phyloP scores from a whole-genome alignment of 2,113 vertebrate species.

The Opisthocomus hoazin region DNA sequence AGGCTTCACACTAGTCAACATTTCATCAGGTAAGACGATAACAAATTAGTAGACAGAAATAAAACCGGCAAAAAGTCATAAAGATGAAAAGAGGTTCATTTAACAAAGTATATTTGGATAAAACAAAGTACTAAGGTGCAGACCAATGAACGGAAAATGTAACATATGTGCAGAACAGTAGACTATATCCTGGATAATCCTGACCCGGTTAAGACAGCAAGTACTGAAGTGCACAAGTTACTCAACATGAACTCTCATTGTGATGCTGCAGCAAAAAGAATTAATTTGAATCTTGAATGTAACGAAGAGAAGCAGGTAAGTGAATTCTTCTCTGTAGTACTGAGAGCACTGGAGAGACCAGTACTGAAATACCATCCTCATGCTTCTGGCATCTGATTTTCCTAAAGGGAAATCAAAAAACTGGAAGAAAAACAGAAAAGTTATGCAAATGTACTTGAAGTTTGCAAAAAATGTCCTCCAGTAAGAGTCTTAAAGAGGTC shows the following conservation, averaged over 20 bases:
- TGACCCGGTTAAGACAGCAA: neutral
- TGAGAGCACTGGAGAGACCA: neutral
- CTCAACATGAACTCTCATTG: neutral
- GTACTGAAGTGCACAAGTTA: neutral
- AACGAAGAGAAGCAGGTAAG: neutral
- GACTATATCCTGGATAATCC: neutral
- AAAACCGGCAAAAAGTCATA: neutral
- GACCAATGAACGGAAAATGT: neutral
- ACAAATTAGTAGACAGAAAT: neutral
- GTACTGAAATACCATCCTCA: neutral
- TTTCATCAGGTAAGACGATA: neutral
- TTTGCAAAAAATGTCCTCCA: neutral
- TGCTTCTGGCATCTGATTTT: neutral
- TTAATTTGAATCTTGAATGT: neutral
- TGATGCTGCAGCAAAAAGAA: neutral
- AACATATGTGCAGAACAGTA: accelerated
- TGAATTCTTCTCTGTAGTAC: neutral
- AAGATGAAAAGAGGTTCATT: neutral
- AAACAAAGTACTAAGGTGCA: neutral
- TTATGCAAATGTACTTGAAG: neutral
- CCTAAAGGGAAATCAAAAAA: neutral
- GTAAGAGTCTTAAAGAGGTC: neutral
- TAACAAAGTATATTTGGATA: neutral
- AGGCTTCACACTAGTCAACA: neutral
- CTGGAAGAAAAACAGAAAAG: neutral